phyloP scores from a whole-genome alignment of 2,113 vertebrate genomes.

The Notechis scutatus region DNA sequence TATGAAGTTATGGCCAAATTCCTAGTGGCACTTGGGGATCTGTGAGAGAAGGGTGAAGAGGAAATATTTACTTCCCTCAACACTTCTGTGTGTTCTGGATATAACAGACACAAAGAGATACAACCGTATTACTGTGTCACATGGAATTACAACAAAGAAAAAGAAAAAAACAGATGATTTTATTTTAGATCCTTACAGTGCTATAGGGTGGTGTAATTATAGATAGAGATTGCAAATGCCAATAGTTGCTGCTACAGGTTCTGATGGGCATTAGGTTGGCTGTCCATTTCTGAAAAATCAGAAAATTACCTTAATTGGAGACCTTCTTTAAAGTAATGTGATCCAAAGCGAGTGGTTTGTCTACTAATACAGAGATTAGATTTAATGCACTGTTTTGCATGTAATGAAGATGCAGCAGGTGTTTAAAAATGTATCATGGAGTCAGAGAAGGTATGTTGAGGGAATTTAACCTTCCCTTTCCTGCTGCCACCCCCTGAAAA shows the following conservation, averaged over 20 bases:
- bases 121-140: background rate
- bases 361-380: background rate
- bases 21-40: conserved; percentile 19
- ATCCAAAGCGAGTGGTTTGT: background rate
- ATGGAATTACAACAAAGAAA: background rate
- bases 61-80: conserved; percentile 10
- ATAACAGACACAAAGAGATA: background rate
- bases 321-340: background rate
- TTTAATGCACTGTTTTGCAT: background rate
- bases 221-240: background rate
- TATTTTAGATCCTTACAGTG: background rate
- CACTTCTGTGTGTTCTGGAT: conserved; percentile 9
- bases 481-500: background rate
- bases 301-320: background rate
- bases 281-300: background rate
- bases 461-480: background rate
- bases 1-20: conserved; percentile 4
- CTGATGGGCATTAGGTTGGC: background rate
- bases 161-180: background rate
- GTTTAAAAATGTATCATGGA: background rate
- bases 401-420: background rate
- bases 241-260: background rate
- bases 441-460: background rate
- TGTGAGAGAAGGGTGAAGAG: fast-evolving
- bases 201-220: background rate